Conservation (phyloP, 2,888 invertebrate species). For the Agrotis segetum region DNA sequence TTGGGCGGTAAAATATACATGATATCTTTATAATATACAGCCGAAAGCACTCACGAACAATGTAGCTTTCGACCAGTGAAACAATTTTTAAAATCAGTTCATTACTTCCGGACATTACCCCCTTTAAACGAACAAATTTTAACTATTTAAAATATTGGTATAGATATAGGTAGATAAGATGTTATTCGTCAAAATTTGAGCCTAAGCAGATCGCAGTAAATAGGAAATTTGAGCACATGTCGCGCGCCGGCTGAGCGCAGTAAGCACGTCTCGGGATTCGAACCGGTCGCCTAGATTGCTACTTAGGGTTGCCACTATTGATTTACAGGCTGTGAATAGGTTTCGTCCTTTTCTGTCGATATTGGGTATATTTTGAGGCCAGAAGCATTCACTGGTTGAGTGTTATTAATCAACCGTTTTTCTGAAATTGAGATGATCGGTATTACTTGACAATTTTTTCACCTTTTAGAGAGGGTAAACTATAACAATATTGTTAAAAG, state of each 20-base stretch:
- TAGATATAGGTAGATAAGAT: too few species aligned
- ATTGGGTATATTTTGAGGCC: neutral
- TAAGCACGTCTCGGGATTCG: slow-evolving; percentile 71
- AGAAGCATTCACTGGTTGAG: neutral
- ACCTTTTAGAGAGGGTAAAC: too few species aligned
- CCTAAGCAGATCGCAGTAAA: slow-evolving; percentile 46
- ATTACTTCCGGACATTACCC: too few species aligned
- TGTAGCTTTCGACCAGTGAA: too few species aligned
- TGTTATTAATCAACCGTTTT: neutral
- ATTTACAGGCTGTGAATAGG: neutral
- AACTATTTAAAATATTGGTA: too few species aligned
- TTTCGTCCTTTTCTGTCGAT: neutral
- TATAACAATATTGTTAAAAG: too few species aligned
- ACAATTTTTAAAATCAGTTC: too few species aligned
- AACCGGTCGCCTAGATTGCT: slow-evolving; percentile 73
- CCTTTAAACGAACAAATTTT: too few species aligned
- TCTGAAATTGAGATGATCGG: neutral
- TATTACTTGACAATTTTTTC: too few species aligned
- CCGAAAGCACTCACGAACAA: too few species aligned
- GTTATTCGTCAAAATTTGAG: slow-evolving; percentile 41
- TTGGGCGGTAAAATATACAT: too few species aligned
- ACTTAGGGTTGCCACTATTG: slow-evolving; percentile 71
- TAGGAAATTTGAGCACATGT: slow-evolving; percentile 69
- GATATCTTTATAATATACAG: too few species aligned
- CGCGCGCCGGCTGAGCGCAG: slow-evolving; percentile 68